These are phyloP conservation scores for roundworm (Caenorhabditis elegans) DNA, from an alignment of 1,140 invertebrate species.

Conservation along the genomic window WBcel235 BX284603.4:5702501-5703000, in stretches of 20 bases:
- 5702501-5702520: slow-evolving; percentile 8
- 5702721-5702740: neutral
- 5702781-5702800: slow-evolving; percentile 19
- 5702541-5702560: too few relatives aligned
- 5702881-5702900: slow-evolving; percentile 30
- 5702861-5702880: slow-evolving; percentile 40
- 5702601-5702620: neutral
- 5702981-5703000: neutral
- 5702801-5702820: slow-evolving; percentile 16
- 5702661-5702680: slow-evolving; percentile 8
- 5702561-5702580: neutral
- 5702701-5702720: neutral
- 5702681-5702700: neutral
- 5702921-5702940: neutral
- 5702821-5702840: slow-evolving; percentile 27
- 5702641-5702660: slow-evolving; percentile 25
- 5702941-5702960: neutral
- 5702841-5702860: slow-evolving; percentile 40
- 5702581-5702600: neutral
- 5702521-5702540: neutral
- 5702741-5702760: neutral
- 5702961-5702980: neutral
- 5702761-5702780: neutral
- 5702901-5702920: neutral
- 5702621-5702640: neutral